Evolutionary conservation across 1,140 invertebrate species (phyloP), one percentile per base, ranked within the genome.

Genomic region (Bombyx mandarina): DNA sequence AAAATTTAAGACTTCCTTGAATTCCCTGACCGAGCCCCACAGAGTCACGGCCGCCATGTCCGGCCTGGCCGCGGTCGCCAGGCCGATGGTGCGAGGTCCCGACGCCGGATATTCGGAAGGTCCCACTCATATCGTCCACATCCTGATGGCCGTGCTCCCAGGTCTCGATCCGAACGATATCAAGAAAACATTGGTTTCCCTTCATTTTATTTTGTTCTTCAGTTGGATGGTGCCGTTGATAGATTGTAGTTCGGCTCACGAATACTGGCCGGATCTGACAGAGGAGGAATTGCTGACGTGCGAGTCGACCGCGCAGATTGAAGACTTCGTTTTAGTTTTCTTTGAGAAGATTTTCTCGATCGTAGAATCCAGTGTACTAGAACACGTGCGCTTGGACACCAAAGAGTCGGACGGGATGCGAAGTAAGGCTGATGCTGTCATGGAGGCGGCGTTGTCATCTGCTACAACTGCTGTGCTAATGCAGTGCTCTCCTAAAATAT

Each of bases 81-180:
- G 93, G 61, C 92, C 91, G 2, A 88, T 96, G 86, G 89, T 94
- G 0, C 86, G 90, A 65, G 93, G 94, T 5, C 88, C 91, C 6
- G 82, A 88, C 58, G 86, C 91, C 48, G 88, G 86, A 57, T 96
- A 92, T 79, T 90, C 92, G 7, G 94, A 95, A 75, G 95, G 95
- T 9, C 93, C 93, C 42, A 91, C 90, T 0, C 93, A 97, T 71
- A 92, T 97, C 0, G 89, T 98, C 4, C 95, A 95, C 1, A 81
- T 98, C 5, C 81, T 98, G 3, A 91, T 95, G 68, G 90, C 92
- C 1, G 89, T 93, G 1, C 80, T 98, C 9, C 96, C 97, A 0
- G 96, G 96, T 6, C 94, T 98, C 48, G 96, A 99, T 86, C 92
- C 95, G 0, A 99, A 98, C 73, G 97, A 98, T 81, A 90, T 93